Evolutionary conservation across 2,797 vertebrate species (phyloP), one percentile per base, ranked within the genome.

Genomic region (Vireo griseus): DNA sequence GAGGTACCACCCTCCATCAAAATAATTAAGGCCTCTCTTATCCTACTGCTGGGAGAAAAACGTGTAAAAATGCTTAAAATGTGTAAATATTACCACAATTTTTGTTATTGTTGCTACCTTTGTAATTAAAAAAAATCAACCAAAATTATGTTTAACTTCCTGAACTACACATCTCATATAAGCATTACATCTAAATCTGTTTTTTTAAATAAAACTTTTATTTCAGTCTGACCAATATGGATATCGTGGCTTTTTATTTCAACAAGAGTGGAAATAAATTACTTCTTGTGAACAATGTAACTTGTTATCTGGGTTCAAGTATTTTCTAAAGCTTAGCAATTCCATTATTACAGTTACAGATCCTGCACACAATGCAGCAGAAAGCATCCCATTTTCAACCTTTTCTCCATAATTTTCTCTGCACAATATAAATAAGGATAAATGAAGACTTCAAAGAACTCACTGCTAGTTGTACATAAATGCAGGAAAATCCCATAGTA

Each of bases 61-160:
- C 0, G 0, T 2, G n/a, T 14, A 39, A 79, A 84, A 87, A 29
- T 0, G 2, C 35, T 77, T 82, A 28, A 79, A 89, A 63, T 31
- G 8, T 33, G 2, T 44, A 62, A 75, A 54, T 15, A 5, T 9
- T 63, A 63, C 44, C 35, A 55, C 24, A 4, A 13, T 44, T 45
- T 76, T 42, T 78, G 12, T 16, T 40, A 33, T 1, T 29, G 3
- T 10, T 51, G 21, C 13, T 48, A 45, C 3, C 24, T 50, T 51
- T 71, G 40, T 35, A 42, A 19, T 37, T 52, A 69, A 47, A 79
- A n/a, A 39, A 80, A 40, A 62, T 6, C 10, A 94, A 45, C 8
- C 12, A 63, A 40, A 88, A 88, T 87, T 33, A 50, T 8, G 13
- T 78, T 55, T 95, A 88, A 87, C 61, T 91, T 96, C 73, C 94